phyloP scores from a whole-genome alignment of 2,888 invertebrate genomes.

The Helicoverpa assulta region DNA sequence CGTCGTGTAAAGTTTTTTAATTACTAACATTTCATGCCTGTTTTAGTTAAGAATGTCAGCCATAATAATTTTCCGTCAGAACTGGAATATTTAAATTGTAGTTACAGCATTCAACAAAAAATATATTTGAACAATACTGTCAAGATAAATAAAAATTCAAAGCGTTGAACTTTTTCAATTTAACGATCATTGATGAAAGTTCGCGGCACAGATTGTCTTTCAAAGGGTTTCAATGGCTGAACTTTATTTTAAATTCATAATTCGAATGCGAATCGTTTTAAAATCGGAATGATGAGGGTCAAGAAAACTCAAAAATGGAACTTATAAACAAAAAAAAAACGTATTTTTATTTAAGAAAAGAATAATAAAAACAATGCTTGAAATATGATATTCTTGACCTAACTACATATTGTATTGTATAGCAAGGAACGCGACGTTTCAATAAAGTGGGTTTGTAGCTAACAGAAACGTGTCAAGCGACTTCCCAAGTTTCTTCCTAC shows the following conservation, averaged over 20 bases:
- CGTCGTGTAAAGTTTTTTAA: constrained; percentile 8
- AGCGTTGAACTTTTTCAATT: constrained; percentile 49
- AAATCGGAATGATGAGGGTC: neutral
- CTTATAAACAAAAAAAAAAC: too few species aligned
- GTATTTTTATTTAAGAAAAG: neutral
- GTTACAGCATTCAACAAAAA: constrained; percentile 25
- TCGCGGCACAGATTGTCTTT: constrained; percentile 34
- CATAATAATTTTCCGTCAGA: constrained; percentile 7
- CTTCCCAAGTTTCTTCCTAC: constrained; percentile 27
- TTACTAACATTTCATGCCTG: constrained; percentile 20
- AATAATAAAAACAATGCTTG: neutral
- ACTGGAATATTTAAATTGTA: constrained; percentile 21
- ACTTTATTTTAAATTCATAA: constrained; percentile 38
- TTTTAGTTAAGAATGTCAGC: constrained; percentile 7
- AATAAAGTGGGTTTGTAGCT: constrained; percentile 18
- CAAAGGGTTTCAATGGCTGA: constrained; percentile 9
- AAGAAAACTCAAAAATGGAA: neutral
- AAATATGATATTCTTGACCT: neutral
- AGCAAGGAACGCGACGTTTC: constrained; percentile 7
- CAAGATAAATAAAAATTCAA: constrained; percentile 41
- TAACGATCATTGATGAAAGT: constrained; percentile 40
- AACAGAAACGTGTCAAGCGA: constrained; percentile 13
- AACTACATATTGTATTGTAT: neutral
- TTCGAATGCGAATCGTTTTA: constrained; percentile 4
- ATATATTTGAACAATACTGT: constrained; percentile 14